Evolutionary conservation across 2,113 vertebrate species (phyloP).

Genomic region (Zosterops lateralis): DNA sequence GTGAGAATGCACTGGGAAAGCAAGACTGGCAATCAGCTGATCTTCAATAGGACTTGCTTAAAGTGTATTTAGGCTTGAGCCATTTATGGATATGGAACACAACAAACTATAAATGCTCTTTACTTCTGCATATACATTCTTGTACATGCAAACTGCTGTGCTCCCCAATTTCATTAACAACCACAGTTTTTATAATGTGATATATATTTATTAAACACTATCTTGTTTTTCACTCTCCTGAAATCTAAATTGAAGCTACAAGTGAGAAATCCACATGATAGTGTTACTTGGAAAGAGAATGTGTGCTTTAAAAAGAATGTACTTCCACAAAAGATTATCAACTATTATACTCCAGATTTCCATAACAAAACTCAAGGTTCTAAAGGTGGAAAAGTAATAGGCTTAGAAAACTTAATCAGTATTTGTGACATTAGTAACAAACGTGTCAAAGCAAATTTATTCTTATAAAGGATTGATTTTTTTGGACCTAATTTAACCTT

Average conservation of each 20-base stretch:
- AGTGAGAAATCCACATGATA: not conserved
- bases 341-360: not conserved
- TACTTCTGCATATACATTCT: not conserved
- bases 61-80: not conserved
- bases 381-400: not conserved
- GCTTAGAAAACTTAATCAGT: not conserved
- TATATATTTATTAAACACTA: not conserved
- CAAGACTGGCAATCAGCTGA: not conserved
- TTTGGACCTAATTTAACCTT: not conserved
- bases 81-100: not conserved
- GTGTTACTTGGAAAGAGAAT: not conserved
- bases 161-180: not conserved
- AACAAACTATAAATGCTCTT: not conserved
- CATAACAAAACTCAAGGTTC: not conserved
- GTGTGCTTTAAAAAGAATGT: not conserved
- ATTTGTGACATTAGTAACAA: not conserved
- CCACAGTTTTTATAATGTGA: not conserved
- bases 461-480: not conserved
- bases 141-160: not conserved
- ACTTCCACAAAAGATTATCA: not conserved
- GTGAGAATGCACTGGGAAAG: not conserved
- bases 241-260: not conserved
- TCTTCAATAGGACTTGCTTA: not conserved
- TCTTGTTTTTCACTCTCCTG: not conserved
- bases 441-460: not conserved